Base-by-base conservation (phyloP, 2,888 invertebrate genomes). In the Metellina segmentata region DNA sequence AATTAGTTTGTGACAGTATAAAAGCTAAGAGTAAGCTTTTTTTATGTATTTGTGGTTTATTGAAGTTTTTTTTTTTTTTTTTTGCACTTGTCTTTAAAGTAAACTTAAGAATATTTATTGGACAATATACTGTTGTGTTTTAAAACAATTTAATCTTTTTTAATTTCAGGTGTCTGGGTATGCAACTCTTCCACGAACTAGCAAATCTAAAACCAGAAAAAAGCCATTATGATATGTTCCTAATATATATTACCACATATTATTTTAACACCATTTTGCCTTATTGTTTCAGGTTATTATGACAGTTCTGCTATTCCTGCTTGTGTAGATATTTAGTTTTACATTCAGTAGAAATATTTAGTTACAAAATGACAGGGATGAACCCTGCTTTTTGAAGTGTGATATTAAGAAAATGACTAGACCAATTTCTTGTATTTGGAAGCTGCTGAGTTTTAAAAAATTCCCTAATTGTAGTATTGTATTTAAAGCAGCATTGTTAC, bases 141-240 rank as follows among this genome's bases (percentile, higher is more conserved):
- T 34, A 34, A 34, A 19, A 61, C 52, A 53, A 61, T 11, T 61
- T 16, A 61, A 61, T 96, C n/a, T n/a, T 94, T 96, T 97, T 97
- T 96, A 96, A 95, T 95, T 96, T 95, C 95, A 96, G 95, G 95
- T 96, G 94, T 96, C 96, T 94, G 87, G 91, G 7, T 96, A 96
- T 95, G 96, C 97, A 94, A 97, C 97, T 94, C 96, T 97, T 94
- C 97, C 97, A 94, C 96, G 97, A 97, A 97, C 96, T 97, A 97
- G 95, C 95, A 96, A 93, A 96, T 96, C 95, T 97, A 97, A 96
- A 96, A 97, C 96, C 97, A 97, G 92, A 91, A 93, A 77, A 77
- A 93, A 91, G 71, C 92, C 91, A 11, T 91, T 91, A 91, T 91
- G 91, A 91, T 91, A 72, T 91, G 91, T 69, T 91, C 72, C 71